Evolutionary conservation across 2,113 vertebrate genomes (phyloP).

Genomic region (Percopsis transmontana): DNA sequence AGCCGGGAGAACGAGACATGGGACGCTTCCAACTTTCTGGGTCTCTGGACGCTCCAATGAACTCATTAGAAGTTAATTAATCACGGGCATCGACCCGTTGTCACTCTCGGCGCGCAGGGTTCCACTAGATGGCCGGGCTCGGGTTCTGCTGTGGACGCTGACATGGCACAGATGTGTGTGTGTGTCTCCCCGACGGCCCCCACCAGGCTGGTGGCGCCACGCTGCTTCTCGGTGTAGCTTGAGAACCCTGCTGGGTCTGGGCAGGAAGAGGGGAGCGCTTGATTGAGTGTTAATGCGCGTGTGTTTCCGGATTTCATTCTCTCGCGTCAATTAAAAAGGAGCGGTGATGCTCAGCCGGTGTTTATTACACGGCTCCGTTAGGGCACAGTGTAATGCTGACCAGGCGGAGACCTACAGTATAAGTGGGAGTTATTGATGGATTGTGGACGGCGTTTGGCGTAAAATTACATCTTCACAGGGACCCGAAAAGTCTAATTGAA

Average conservation of each 20-base stretch:
- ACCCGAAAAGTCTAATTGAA: no score
- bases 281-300: no score
- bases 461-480: no score
- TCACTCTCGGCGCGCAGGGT: constrained; percentile 63
- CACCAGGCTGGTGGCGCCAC: constrained; percentile 48
- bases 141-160: constrained; percentile 56
- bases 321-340: no score
- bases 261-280: no score
- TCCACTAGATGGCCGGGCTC: constrained; percentile 58
- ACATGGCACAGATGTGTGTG: constrained; percentile 16
- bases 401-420: no score
- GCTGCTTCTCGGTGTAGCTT: constrained; percentile 44
- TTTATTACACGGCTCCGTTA: no score
- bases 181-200: constrained; percentile 19
- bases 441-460: no score
- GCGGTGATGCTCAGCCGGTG: no score
- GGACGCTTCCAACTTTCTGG: constrained; percentile 65
- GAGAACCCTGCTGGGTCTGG: constrained; percentile 37
- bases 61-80: constrained; percentile 85
- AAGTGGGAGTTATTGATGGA: no score
- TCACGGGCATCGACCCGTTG: constrained; percentile 77
- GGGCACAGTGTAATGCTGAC: no score
- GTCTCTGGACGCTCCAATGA: constrained; percentile 70
- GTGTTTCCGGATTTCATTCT: no score
- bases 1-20: constrained; percentile 37